Evolutionary conservation across 2,888 invertebrate species (phyloP), one percentile per base, ranked within the genome.

Genomic region (Penaeus monodon): DNA sequence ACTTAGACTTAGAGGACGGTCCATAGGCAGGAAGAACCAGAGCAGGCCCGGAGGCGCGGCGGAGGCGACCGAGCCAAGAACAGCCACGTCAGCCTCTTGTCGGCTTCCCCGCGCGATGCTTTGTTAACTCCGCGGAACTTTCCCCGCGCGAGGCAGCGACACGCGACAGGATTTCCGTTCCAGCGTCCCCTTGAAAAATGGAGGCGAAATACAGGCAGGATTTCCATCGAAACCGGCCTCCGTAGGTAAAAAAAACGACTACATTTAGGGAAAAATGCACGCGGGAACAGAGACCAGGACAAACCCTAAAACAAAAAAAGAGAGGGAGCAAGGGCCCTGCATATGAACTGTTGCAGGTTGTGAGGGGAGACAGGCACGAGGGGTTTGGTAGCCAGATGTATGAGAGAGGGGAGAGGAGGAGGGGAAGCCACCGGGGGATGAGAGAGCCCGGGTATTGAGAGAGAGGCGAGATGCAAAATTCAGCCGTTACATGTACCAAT

Each of bases 401-500:
- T 57, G 29, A 38, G 38, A 38, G 17, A 73, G 22, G n/a, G 73
- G 38, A 22, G 76, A 38, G 83, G 44, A 83, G 76, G 83, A 65
- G 76, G 64, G 83, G 70, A 63, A 76, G 83, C 64, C 44, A 63
- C 74, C 44, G 14, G n/a, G 57, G 57, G 27, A 49, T 38, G 57
- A 74, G 38, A 68, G 22, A 38, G 74, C 65, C 74, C 84, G 44
- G 65, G 77, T 66, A 66, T 78, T 77, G 68, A 68, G 77, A 65
- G 68, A 84, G 78, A 84, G 84, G 78, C 77, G 84, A 78, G 84
- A 84, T 84, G 84, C 84, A 84, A 84, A 84, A 84, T 84, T 84
- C 84, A 84, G 77, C 78, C 77, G 84, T 84, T 84, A 84, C 84
- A 84, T 84, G 84, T 84, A 84, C 84, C 84, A 84, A 84, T 84